Evolutionary conservation across 2,797 vertebrate species (phyloP).

Genomic region (Megalops cyprinoides): DNA sequence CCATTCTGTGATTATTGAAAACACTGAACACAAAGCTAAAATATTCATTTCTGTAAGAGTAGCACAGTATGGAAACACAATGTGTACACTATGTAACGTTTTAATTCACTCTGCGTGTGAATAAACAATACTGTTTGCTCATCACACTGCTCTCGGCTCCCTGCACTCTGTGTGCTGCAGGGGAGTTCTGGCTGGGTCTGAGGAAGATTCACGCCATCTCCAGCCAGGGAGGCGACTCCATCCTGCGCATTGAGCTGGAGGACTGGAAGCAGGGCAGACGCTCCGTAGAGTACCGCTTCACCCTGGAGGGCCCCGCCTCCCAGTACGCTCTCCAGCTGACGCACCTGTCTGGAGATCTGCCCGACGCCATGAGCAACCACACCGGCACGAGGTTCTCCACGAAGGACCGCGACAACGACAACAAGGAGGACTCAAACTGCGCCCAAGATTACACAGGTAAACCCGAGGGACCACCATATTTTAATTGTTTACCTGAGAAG

Average conservation of each 20-base stretch:
- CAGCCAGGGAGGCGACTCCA: conserved; percentile 69
- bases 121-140: too few relatives aligned
- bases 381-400: conserved; percentile 81
- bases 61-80: too few relatives aligned
- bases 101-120: too few relatives aligned
- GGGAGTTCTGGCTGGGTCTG: conserved; percentile 91
- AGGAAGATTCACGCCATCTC: conserved; percentile 79
- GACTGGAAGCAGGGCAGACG: conserved; percentile 77
- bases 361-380: conserved; percentile 71
- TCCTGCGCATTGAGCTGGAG: conserved; percentile 82
- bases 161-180: too few relatives aligned
- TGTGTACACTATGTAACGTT: too few relatives aligned
- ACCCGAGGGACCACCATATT: neutral
- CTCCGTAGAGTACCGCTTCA: conserved; percentile 77
- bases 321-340: conserved; percentile 77
- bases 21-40: too few relatives aligned
- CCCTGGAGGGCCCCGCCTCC: conserved; percentile 72
- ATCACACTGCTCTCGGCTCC: too few relatives aligned
- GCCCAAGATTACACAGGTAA: conserved; percentile 66
- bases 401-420: conserved; percentile 70
- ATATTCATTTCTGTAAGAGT: too few relatives aligned
- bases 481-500: too few relatives aligned
- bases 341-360: conserved; percentile 70
- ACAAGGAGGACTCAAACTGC: conserved; percentile 61
- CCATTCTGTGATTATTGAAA: too few relatives aligned